Evolutionary conservation across 2,888 invertebrate genomes (phyloP), one percentile per base, ranked within the genome.

Genomic region (Mamestra brassicae): DNA sequence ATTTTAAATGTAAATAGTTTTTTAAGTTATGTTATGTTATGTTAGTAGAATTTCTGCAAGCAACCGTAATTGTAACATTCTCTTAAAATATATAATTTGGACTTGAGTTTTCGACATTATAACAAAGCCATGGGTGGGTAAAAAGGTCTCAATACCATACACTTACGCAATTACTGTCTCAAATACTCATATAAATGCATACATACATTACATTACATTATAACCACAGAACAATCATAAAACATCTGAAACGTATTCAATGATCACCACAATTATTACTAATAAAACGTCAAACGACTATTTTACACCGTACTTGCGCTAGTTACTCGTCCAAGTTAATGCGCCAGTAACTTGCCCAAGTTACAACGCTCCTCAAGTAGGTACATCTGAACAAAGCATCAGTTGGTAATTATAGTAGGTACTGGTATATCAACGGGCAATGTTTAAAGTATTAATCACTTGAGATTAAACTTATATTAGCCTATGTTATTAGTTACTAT

Each of bases 371-470:
- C 68, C 4, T 50, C 52, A 47, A 66, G 3, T n/a, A n/a, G n/a
- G n/a, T n/a, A 36, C 45, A 34, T 74, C 65, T 74, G 70, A 63
- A 74, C 84, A 36, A 45, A 62, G 34, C 71, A 15, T 83, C 63
- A 69, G 52, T 42, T 26, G 1, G 26, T 71, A 74, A 83, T 79
- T 79, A 71, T 10, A 57, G 15, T 52, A 47, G 34, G n/a, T 54
- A 42, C 15, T 36, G 50, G 58, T 63, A 34, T 65, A 57, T 73
- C 73, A 60, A 74, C 58, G 65, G 17, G n/a, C 42, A 55, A 57
- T 54, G 38, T 71, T 71, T 61, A 69, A 73, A 74, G 60, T 80
- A 80, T 71, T 74, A 83, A 81, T 74, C 58, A 71, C 45, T 36
- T 3, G 34, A 79, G 73, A 65, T 74, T 83, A 58, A 50, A 63